A percentile compares a stretch with the other conserved stretches of the same genome.
Conservation (phyloP, 2,888 invertebrate genomes). For the Drosophila eohydei region DNA sequence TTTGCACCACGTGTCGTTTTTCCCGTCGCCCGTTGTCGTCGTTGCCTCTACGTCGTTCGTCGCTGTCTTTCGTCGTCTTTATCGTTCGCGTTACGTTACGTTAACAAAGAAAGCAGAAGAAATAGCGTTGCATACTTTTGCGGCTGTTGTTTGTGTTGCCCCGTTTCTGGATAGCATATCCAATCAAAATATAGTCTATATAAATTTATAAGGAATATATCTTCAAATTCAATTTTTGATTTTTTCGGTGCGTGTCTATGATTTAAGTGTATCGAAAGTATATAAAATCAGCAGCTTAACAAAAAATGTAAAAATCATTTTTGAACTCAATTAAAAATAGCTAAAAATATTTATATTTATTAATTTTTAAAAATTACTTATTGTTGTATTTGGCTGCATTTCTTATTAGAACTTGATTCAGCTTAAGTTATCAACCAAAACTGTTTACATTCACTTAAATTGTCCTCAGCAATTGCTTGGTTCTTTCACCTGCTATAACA, state of each 20-base stretch:
- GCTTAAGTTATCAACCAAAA: neutral
- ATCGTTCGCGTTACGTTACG: conserved; percentile 55
- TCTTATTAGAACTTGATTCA: neutral
- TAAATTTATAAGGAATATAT: conserved; percentile 8
- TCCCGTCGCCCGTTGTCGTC: conserved; percentile 57
- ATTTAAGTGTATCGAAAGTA: conserved; percentile 57
- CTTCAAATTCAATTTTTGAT: conserved; percentile 39
- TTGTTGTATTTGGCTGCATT: neutral
- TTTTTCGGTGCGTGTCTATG: conserved; percentile 67
- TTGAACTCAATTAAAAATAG: neutral
- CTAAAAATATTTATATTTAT: conserved; percentile 1
- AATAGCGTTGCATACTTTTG: conserved; percentile 44
- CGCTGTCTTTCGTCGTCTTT: conserved; percentile 65
- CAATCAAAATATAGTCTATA: conserved; percentile 4
- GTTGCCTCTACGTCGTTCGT: conserved; percentile 57
- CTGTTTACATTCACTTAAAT: neutral
- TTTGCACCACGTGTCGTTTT: conserved; percentile 71
- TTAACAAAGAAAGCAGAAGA: conserved; percentile 14
- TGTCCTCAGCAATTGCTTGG: conserved; percentile 1
- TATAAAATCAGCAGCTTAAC: conserved; percentile 14
- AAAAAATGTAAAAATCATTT: conserved; percentile 27
- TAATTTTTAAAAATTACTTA: neutral
- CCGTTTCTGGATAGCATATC: conserved; percentile 23
- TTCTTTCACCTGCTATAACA: conserved; percentile 14
- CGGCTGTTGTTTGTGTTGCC: conserved; percentile 47